These are phyloP conservation scores for Cantharis rufa DNA, from an alignment of 2,888 invertebrate genomes.

Conservation along the genomic window DNA sequence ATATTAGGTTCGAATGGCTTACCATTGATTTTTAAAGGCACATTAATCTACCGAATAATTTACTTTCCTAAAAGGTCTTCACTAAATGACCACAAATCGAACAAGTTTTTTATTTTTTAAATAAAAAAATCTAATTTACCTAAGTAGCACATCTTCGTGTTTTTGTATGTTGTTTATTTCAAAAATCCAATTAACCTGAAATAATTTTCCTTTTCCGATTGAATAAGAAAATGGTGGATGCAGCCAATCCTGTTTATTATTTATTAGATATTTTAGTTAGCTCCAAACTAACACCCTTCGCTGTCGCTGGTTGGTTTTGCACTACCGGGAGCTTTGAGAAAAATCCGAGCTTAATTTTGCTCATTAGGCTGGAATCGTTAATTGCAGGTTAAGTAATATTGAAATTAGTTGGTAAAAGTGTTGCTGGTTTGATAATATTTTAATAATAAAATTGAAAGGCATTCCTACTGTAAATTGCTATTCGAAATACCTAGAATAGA, in stretches of 20 bases:
- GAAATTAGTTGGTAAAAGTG: not conserved
- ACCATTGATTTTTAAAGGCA: slow-evolving; percentile 16
- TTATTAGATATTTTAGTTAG: slow-evolving; percentile 6
- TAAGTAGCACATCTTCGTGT: not conserved
- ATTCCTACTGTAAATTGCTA: not conserved
- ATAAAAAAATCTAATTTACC: not conserved
- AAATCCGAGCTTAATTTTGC: slow-evolving; percentile 11
- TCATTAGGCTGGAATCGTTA: not conserved
- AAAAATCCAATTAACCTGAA: not conserved
- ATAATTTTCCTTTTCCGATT: not conserved
- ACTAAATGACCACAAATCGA: slow-evolving; percentile 16
- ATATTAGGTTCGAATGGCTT: slow-evolving; percentile 29
- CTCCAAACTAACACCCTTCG: slow-evolving; percentile 11
- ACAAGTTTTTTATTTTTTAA: not conserved
- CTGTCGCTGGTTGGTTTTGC: slow-evolving; percentile 26
- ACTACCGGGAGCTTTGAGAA: slow-evolving; percentile 22
- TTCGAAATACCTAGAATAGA: slow-evolving; percentile 4
- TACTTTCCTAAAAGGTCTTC: slow-evolving; percentile 10
- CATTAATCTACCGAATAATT: slow-evolving; percentile 19
- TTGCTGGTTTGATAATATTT: not conserved
- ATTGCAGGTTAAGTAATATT: not conserved
- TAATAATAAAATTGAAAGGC: not conserved
- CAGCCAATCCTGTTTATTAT: not conserved
- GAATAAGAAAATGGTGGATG: not conserved
- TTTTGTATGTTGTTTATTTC: not conserved